Conservation (phyloP, 2,888 invertebrate genomes). For the Drosophila quinaria region DNA sequence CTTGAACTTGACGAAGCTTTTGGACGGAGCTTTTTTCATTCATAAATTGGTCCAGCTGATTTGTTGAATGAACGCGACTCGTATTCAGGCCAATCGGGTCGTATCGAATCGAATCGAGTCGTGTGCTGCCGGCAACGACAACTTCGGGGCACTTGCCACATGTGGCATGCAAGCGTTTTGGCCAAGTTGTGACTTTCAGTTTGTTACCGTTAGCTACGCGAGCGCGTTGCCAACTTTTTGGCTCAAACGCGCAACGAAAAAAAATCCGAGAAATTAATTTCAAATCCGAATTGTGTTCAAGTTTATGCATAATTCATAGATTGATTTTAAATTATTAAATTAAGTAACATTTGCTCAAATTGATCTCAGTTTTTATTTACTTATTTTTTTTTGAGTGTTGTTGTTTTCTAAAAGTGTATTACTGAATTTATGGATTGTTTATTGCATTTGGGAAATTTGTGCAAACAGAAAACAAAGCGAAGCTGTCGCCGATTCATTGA, state of each 20-base stretch:
- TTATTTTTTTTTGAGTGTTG: slow-evolving; percentile 5
- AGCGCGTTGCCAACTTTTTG: slow-evolving; percentile 53
- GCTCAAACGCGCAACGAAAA: slow-evolving; percentile 45
- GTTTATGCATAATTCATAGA: not conserved
- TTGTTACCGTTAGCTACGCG: slow-evolving; percentile 73
- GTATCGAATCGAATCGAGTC: not conserved
- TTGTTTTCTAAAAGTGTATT: slow-evolving; percentile 24
- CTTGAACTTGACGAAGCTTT: slow-evolving; percentile 60
- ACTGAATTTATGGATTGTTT: slow-evolving; percentile 26
- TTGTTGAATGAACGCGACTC: slow-evolving; percentile 15
- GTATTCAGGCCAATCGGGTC: too few species aligned
- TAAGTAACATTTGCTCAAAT: not conserved
- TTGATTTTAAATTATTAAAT: not conserved
- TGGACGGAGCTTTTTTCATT: slow-evolving; percentile 64
- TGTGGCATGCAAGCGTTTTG: slow-evolving; percentile 72
- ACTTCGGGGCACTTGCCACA: slow-evolving; percentile 54
- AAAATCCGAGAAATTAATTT: slow-evolving; percentile 1
- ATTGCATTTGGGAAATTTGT: slow-evolving; percentile 20
- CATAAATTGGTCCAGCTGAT: slow-evolving; percentile 40
- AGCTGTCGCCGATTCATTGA: slow-evolving; percentile 5
- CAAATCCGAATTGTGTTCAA: slow-evolving; percentile 3
- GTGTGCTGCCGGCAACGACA: slow-evolving; percentile 28
- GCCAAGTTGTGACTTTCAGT: slow-evolving; percentile 45
- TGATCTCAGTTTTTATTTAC: slow-evolving; percentile 1
- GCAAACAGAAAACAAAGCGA: slow-evolving; percentile 2